Base-by-base conservation (phyloP, 2,888 invertebrate genomes). In the Drepanosiphum platanoidis region DNA sequence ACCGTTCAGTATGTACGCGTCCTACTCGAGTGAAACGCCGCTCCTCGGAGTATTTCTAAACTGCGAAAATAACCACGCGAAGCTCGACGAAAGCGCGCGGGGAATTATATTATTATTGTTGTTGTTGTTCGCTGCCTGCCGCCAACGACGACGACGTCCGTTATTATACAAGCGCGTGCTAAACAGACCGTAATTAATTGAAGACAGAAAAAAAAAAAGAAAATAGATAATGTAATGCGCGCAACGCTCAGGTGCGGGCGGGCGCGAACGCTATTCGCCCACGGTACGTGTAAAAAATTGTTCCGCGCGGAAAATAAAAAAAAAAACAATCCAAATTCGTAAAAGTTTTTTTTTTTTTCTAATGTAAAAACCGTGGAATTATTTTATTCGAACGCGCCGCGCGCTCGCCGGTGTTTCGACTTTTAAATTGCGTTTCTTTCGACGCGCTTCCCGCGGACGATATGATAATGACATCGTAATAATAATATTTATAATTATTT, bases 151-250 rank as follows among this genome's bases (percentile, higher is more conserved):
- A n/a, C n/a, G n/a, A 42, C 18, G 34, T 22, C 3, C 34, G 52
- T 68, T 61, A 46, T 68, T 61, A 46, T 39, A 36, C 27, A 7
- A 66, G 66, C 27, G 66, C 27, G 75, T 84, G 83, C 68, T 75
- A 84, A 84, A 66, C 83, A 84, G 83, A 84, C 83, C 83, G 83
- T 75, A 84, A 75, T 84, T 84, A 84, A 84, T 84, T 77, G 75
- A 75, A 68, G 46, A 27, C 36, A 36, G 39, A 68, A 39, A 83
- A 82, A 83, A 58, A 68, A 39, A 83, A 82, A 83, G 74, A 75
- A 75, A 84, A 84, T 46, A n/a, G 36, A 52, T 70, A 70, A 36
- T 30, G 27, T 32, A 34, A 34, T 1, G 22, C 39, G 52, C 22
- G 52, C 52, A 5, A 18, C 42, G 42, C 15, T 13, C 27, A 18